phyloP scores from a whole-genome alignment of 2,888 invertebrate genomes.

The Nyleta sp. region DNA sequence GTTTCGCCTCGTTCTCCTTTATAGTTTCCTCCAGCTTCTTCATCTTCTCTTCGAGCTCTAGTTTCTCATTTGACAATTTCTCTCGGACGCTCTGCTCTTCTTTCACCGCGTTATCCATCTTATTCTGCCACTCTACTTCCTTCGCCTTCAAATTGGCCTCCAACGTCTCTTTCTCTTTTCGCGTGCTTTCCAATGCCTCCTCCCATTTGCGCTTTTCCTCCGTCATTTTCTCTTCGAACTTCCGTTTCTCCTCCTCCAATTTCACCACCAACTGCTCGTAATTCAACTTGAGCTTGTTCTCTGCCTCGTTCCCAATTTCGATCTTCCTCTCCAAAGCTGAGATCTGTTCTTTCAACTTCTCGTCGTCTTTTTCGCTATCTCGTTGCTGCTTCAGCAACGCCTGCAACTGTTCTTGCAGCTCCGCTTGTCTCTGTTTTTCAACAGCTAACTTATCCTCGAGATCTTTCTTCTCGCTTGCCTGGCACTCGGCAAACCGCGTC shows the following conservation, averaged over 20 bases:
- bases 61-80: constrained; percentile 79
- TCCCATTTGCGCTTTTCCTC: constrained; percentile 84
- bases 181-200: constrained; percentile 81
- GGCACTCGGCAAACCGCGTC: constrained; percentile 71
- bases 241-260: constrained; percentile 83
- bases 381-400: constrained; percentile 82
- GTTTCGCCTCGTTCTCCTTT: background rate
- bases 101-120: constrained; percentile 82
- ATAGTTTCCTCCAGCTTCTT: constrained; percentile 60
- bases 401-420: constrained; percentile 82
- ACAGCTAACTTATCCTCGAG: constrained; percentile 82
- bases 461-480: constrained; percentile 78
- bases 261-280: constrained; percentile 83
- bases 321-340: constrained; percentile 82
- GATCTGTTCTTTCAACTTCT: constrained; percentile 83
- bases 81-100: constrained; percentile 81
- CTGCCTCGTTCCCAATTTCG: constrained; percentile 77
- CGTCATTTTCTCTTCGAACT: constrained; percentile 83
- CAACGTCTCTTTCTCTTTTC: constrained; percentile 82
- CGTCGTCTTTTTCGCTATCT: constrained; percentile 83
- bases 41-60: constrained; percentile 78
- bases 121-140: constrained; percentile 77
- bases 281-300: constrained; percentile 82
- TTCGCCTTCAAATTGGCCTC: constrained; percentile 83
- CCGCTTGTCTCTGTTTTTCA: constrained; percentile 83